Base-by-base conservation (phyloP, 2,797 vertebrate genomes). In the Hippopotamyrus pictus region DNA sequence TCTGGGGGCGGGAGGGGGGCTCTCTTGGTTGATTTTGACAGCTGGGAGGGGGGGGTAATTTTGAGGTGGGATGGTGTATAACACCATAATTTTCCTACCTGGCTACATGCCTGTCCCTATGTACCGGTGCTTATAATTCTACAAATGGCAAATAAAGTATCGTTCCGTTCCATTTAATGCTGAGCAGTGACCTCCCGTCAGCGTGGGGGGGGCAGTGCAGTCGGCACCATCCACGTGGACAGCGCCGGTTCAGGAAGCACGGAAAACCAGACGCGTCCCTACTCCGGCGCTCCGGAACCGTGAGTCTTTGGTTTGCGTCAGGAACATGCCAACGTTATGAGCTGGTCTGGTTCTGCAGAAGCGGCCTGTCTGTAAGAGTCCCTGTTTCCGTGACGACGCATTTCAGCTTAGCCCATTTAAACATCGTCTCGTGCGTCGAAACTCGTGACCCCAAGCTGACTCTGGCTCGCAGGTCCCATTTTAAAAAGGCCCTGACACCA, bases 401-500 rank as follows among this genome's bases (percentile, higher is more conserved):
- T 44, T 76, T 19, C 11, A 33, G 5, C 62, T 33, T 0, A 8
- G 12, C 69, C 69, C 3, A 6, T 19, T 76, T 19, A 76, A 41
- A 41, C 69, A 11, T 76, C 14, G 5, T 19, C 62, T 29, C 1
- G 1, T 12, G 65, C 29, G 1, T 3, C 4, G 29, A 44, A 79
- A 9, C 37, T n/a, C 1, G 2, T 44, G 37, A 79, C 41, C 41
- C 65, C 65, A 2, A 29, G 65, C 37, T n/a, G 37, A 17, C 73
- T 37, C 73, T 19, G 11, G 91, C 91, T 92, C 89, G 91, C 92
- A 90, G 41, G 62, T 25, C 37, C n/a, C 54, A 37, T 22, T 22
- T 37, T 59, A 46, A 88, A 73, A 41, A 91, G 92, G 73, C 91
- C 41, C 44, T 12, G n/a, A 41, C 44, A 89, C 89, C 84, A 44